Evolutionary conservation across 2,888 invertebrate species (phyloP).

Genomic region (Machimus rusticus): DNA sequence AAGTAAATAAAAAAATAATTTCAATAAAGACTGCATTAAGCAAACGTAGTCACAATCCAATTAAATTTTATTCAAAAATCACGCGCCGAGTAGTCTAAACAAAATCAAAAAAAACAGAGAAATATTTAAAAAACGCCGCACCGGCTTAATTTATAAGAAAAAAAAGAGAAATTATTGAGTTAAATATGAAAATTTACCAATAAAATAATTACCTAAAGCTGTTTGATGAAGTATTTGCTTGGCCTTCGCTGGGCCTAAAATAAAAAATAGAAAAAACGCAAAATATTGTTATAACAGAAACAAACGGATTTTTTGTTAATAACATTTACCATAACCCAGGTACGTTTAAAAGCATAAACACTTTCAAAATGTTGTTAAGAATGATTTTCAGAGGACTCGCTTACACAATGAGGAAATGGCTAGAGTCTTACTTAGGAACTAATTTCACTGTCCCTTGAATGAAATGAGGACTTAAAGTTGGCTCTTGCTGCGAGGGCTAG

Average conservation of each 20-base stretch:
- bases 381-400: background rate
- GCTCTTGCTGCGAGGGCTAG: background rate
- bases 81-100: background rate
- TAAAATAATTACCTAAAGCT: conserved; percentile 54
- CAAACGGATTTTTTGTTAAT: conserved; percentile 48
- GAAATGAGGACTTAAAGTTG: background rate
- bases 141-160: background rate
- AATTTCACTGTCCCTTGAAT: background rate
- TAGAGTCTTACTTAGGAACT: background rate
- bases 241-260: conserved; percentile 56
- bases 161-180: background rate
- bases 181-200: conserved; percentile 3
- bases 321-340: conserved; percentile 49
- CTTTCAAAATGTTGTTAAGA: background rate
- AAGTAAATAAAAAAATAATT: background rate
- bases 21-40: background rate
- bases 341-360: background rate
- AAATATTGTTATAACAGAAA: conserved; percentile 48
- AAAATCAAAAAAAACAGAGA: background rate
- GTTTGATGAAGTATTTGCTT: conserved; percentile 54
- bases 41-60: background rate
- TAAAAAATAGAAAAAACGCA: conserved; percentile 50
- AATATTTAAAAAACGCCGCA: background rate
- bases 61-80: background rate
- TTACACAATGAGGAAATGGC: background rate